Evolutionary conservation across 2,888 invertebrate species (phyloP), one percentile per base, ranked within the genome.

Genomic region (Arenicola marina): DNA sequence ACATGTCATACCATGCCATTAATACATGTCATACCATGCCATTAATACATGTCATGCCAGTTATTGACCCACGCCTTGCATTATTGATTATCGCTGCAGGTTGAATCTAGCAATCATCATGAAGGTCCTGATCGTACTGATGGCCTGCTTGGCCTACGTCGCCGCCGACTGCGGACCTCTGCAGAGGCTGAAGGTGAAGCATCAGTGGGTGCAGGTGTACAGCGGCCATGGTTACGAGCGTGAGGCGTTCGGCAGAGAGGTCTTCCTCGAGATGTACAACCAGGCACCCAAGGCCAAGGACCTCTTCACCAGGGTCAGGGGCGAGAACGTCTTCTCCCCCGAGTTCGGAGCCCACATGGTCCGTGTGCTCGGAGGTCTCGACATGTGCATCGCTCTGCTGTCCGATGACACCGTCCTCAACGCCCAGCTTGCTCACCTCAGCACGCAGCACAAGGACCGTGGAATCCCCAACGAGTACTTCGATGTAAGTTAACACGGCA

Each of bases 361-460:
- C 38, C 56, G 56, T 56, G 56, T 56, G 29, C 46, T 57, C 28
- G 43, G 44, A 24, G 43, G 44, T 28, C 46, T 57, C 15, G 57
- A 57, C 46, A 43, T 57, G 28, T 57, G 57, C 45, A 1, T 57
- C 31, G 45, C 57, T 29, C 57, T 57, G n/a, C 46, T 57, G 21
- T 29, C 44, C 28, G 57, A 48, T 29, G 48, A 57, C 26, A 0
- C 11, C 29, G 32, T 32, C n/a, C 46, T 57, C 11, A 24, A 48
- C 31, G 18, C 57, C 26, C 44, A 43, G 31, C 57, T 57, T 24
- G 15, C 26, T 46, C 57, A 57, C 45, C 46, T 57, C 26, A 21
- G 29, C 46, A 0, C 0, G 2, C 57, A 57, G 46, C 57, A 57
- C 45, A 4, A 1, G 7, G 4, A 21, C 46, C 45, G 57, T 44